Base-by-base conservation (phyloP, 2,888 invertebrate genomes). In the Pandemis heparana region DNA sequence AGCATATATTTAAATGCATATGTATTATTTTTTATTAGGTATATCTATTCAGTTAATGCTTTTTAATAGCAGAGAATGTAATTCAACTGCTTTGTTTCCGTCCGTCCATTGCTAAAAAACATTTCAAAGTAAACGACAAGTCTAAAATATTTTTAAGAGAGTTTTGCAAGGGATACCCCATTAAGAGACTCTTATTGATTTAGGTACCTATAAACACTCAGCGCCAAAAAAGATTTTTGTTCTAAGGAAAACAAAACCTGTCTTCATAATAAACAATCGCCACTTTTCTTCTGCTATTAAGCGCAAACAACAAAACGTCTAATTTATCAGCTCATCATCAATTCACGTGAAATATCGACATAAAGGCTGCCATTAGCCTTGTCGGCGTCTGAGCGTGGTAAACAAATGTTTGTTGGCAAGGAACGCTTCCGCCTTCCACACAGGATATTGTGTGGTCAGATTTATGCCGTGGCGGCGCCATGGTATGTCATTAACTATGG, bases 341-440 rank as follows among this genome's bases (percentile, higher is more conserved):
- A 38, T 60, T 56, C 56, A 60, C 60, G 60, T 60, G 38, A 38
- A 60, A 60, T 12, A 56, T 23, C 8, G 18, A 23, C 56, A 56
- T 56, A 56, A 56, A 23, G 56, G 56, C 56, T 1, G n/a, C 38
- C 60, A 60, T 60, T 60, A 60, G 38, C 60, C 60, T 60, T 60
- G 60, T 60, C 60, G 14, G 32, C 32, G 60, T 60, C 56, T 56
- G 23, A 23, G 23, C 32, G 14, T 60, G 60, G 60, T 60, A 32
- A 60, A 60, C 60, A 60, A 60, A 60, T 60, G 60, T 56, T 56
- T 38, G 60, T 60, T 60, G 60, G 60, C 60, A 60, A 38, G 38
- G 38, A 60, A 60, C 38, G 8, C 60, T 60, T 60, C 60, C 60
- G 60, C n/a, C 38, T 23, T 56, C 16, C 51, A 23, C n/a, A 14